phyloP scores from a whole-genome alignment of 2,888 invertebrate species.

The Apamea monoglypha region DNA sequence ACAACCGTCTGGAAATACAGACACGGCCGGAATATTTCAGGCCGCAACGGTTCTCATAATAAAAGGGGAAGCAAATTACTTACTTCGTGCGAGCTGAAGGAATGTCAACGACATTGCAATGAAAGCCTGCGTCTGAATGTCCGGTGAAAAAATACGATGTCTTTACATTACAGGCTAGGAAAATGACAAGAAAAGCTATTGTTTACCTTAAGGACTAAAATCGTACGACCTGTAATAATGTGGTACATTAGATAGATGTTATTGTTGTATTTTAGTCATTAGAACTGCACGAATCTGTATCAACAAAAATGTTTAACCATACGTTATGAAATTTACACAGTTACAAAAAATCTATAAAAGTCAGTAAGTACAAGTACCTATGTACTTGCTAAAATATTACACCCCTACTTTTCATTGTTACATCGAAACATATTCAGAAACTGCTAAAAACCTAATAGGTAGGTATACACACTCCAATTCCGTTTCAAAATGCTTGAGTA shows the following conservation, averaged over 20 bases:
- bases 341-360: neutral
- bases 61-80: constrained; percentile 44
- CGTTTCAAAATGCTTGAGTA: constrained; percentile 40
- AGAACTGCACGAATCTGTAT: neutral
- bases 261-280: constrained; percentile 3
- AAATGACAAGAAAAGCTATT: constrained; percentile 22
- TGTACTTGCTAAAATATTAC: neutral
- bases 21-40: constrained; percentile 33
- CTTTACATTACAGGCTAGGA: constrained; percentile 13
- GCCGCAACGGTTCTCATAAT: constrained; percentile 39
- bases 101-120: constrained; percentile 51
- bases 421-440: constrained; percentile 1
- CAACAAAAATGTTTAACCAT: neutral
- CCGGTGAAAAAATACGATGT: constrained; percentile 25
- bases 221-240: neutral
- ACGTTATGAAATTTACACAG: neutral
- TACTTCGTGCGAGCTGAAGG: constrained; percentile 37
- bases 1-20: constrained; percentile 37
- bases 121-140: constrained; percentile 47
- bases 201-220: neutral
- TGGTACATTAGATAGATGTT: neutral
- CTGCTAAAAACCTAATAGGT: neutral
- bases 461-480: constrained; percentile 2
- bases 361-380: neutral
- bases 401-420: neutral